phyloP scores from a whole-genome alignment of 1,140 invertebrate genomes.

The Trichonephila inaurata region DNA sequence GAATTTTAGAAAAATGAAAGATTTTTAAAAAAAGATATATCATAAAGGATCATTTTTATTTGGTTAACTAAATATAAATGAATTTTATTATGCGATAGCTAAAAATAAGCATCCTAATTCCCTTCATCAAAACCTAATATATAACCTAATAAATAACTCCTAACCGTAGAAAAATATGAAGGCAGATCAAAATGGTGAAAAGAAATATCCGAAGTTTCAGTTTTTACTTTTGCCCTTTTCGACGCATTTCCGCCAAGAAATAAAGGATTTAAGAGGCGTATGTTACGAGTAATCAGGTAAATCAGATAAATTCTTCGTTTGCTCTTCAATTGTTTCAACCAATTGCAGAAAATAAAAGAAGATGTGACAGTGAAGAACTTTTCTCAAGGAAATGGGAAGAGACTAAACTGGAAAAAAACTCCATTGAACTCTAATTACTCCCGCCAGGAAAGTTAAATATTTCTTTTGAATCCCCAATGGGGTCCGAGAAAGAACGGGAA shows the following conservation, averaged over 20 bases:
- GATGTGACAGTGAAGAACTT: background rate
- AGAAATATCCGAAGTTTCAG: background rate
- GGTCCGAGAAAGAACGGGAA: background rate
- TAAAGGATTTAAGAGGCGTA: background rate
- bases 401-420: too few species aligned
- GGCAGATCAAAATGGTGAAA: background rate
- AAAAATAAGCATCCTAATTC: too few species aligned
- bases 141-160: too few species aligned
- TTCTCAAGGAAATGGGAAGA: background rate
- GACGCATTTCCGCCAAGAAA: background rate
- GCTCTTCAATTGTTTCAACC: constrained; percentile 32
- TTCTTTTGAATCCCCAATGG: constrained; percentile 40
- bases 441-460: constrained; percentile 47
- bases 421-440: constrained; percentile 18
- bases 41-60: too few species aligned
- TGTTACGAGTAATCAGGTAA: background rate
- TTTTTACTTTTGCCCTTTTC: background rate
- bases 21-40: too few species aligned
- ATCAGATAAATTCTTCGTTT: constrained; percentile 51
- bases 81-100: too few species aligned
- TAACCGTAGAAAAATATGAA: too few species aligned
- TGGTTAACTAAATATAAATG: too few species aligned
- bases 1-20: too few species aligned
- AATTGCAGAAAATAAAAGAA: background rate
- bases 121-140: too few species aligned